Conservation (phyloP, 2,888 invertebrate species). For the Sylvicola cinctus region DNA sequence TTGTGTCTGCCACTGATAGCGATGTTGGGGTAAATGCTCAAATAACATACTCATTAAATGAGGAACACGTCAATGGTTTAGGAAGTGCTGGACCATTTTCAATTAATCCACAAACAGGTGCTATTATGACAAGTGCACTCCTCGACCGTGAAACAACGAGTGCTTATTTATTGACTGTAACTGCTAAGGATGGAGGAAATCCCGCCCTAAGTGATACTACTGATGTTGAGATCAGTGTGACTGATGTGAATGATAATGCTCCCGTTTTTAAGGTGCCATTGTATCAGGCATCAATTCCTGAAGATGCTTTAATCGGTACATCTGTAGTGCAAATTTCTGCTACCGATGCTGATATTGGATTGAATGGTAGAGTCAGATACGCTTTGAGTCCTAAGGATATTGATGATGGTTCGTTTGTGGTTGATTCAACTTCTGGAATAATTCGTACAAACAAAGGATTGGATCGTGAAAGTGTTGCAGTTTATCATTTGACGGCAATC, state of each 20-base stretch:
- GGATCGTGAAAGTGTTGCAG: slow-evolving; percentile 75
- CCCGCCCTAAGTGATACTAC: slow-evolving; percentile 85
- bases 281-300: slow-evolving; percentile 65
- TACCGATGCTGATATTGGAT: slow-evolving; percentile 64
- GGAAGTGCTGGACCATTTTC: slow-evolving; percentile 52
- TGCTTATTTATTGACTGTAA: slow-evolving; percentile 75
- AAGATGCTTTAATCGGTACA: slow-evolving; percentile 68
- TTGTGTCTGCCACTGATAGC: slow-evolving; percentile 80
- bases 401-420: slow-evolving; percentile 77
- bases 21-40: slow-evolving; percentile 92
- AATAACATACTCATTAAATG: slow-evolving; percentile 56
- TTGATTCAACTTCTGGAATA: slow-evolving; percentile 83
- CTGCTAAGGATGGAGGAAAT: slow-evolving; percentile 79
- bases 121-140: slow-evolving; percentile 64
- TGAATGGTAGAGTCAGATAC: slow-evolving; percentile 74
- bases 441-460: slow-evolving; percentile 73
- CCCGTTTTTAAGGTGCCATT: slow-evolving; percentile 67
- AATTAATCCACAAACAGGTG: slow-evolving; percentile 85
- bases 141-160: slow-evolving; percentile 69
- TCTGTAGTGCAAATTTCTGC: slow-evolving; percentile 62
- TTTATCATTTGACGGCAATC: slow-evolving; percentile 65
- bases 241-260: slow-evolving; percentile 90
- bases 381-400: slow-evolving; percentile 47
- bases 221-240: slow-evolving; percentile 84
- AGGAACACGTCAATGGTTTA: slow-evolving; percentile 34